phyloP scores from a whole-genome alignment of 92 coral and sea anemone species.

The Parazoanthus swiftii region DNA sequence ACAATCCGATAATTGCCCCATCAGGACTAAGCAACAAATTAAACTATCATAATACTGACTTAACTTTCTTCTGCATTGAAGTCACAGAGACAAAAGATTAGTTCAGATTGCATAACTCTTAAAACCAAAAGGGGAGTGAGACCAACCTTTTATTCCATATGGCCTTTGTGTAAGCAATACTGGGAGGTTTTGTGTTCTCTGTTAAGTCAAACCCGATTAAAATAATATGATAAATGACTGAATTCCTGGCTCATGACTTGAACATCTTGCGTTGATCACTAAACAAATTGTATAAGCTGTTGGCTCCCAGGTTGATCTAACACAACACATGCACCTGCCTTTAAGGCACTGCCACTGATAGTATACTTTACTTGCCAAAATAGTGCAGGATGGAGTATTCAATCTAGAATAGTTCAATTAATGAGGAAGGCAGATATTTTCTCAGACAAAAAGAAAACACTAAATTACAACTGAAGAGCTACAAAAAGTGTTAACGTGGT shows the following conservation, averaged over 20 bases:
- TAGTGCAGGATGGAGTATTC: neutral
- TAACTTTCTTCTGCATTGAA: neutral
- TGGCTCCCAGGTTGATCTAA: too few relatives aligned
- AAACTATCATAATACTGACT: neutral
- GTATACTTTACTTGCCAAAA: neutral
- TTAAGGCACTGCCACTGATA: too few relatives aligned
- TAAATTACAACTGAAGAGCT: neutral
- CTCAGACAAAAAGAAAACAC: neutral
- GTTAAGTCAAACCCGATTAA: neutral
- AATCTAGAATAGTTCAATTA: neutral
- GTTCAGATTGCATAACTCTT: neutral
- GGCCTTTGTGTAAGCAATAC: neutral
- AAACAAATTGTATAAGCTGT: too few relatives aligned
- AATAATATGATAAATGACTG: neutral
- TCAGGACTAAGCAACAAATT: neutral
- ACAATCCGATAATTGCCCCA: neutral
- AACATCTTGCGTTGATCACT: neutral
- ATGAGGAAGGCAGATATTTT: neutral
- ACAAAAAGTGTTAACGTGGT: neutral
- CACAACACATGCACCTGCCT: too few relatives aligned
- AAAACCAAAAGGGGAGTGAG: neutral
- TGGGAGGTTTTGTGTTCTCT: too few relatives aligned
- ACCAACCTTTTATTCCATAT: neutral
- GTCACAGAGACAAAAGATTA: neutral
- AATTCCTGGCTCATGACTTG: neutral